Evolutionary conservation across 2,797 vertebrate species (phyloP).

Genomic region (Pyrrhura leucotis): DNA sequence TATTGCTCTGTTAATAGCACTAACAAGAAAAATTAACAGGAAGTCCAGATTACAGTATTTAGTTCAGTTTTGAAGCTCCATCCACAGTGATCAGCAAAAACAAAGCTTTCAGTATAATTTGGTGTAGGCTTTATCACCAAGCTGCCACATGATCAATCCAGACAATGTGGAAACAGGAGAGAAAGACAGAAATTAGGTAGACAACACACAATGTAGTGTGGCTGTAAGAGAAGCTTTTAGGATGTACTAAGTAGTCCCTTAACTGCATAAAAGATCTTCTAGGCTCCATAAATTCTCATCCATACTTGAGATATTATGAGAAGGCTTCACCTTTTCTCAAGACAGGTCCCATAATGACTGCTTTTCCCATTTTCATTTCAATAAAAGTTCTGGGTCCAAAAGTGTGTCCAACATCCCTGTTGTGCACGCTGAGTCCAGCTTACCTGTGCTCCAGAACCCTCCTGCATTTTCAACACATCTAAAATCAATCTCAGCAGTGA

Average conservation of each 20-base stretch:
- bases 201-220: background rate
- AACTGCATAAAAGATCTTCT: background rate
- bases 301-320: background rate
- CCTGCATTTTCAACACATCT: background rate
- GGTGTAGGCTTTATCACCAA: background rate
- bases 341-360: background rate
- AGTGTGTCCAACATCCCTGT: background rate
- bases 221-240: background rate
- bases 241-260: background rate
- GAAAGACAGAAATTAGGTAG: background rate
- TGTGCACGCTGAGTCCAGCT: background rate
- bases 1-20: background rate
- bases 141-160: background rate
- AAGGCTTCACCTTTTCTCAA: background rate
- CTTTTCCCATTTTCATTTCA: background rate
- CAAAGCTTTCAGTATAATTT: background rate
- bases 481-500: background rate
- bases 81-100: background rate
- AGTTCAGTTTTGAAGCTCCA: background rate
- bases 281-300: background rate
- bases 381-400: background rate
- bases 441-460: background rate
- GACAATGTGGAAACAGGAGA: background rate
- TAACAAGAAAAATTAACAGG: background rate
- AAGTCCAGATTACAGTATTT: background rate